Evolutionary conservation across 2,797 vertebrate species (phyloP).

Genomic region (Brachymystax lenok): DNA sequence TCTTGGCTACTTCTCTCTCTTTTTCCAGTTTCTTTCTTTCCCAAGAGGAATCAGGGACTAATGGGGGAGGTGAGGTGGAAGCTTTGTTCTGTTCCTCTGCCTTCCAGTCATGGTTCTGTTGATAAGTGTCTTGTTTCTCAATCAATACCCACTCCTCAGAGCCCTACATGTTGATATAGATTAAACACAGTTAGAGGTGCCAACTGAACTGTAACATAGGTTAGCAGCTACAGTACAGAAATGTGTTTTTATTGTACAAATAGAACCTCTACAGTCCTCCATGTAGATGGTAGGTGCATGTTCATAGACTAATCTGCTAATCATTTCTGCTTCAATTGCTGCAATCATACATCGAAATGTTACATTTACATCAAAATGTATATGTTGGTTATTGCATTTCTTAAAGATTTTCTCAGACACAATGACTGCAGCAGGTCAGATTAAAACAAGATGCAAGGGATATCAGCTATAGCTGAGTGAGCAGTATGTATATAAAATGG

Average conservation of each 20-base stretch:
- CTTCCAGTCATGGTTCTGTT: slow-evolving; percentile 75
- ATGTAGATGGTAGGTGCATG: neutral
- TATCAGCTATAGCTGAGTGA: neutral
- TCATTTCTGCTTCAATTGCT: neutral
- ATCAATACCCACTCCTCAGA: slow-evolving; percentile 99
- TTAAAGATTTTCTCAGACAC: neutral
- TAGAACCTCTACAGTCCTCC: slow-evolving; percentile 42
- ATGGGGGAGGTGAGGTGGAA: slow-evolving; percentile 36
- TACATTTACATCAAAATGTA: neutral
- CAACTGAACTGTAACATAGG: slow-evolving; percentile 37
- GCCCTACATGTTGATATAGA: slow-evolving; percentile 96
- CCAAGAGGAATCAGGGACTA: slow-evolving; percentile 58
- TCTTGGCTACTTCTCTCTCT: slow-evolving; percentile 62
- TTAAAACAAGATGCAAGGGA: neutral
- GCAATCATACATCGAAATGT: slow-evolving; percentile 12
- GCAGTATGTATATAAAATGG: neutral
- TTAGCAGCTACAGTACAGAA: slow-evolving; percentile 48
- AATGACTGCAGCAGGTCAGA: neutral
- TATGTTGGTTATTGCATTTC: neutral
- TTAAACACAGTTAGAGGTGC: slow-evolving; percentile 92
- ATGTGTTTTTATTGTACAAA: slow-evolving; percentile 21
- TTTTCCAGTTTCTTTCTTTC: slow-evolving; percentile 66
- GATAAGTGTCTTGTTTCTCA: slow-evolving; percentile 89
- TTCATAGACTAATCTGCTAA: neutral
- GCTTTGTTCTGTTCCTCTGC: slow-evolving; percentile 71